Percentiles rank a stretch among this genome's conserved stretches.
phyloP scores from a whole-genome alignment of 2,113 vertebrate genomes.

The Caracal caracal region DNA sequence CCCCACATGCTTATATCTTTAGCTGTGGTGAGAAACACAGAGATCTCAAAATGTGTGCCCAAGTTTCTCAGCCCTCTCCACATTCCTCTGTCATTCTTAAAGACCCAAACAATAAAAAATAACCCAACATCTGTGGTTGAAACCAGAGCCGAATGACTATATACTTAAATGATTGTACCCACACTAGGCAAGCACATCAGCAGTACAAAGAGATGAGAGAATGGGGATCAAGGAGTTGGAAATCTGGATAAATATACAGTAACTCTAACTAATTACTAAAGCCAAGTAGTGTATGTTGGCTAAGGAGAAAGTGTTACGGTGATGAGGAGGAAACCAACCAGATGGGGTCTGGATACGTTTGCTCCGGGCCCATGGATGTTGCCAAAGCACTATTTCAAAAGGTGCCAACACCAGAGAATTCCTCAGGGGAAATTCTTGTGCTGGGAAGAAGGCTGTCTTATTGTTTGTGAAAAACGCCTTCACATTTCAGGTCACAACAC shows the following conservation, averaged over 20 bases:
- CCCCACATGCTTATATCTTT: neutral
- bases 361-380: slow-evolving; percentile 54
- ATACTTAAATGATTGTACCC: slow-evolving; percentile 69
- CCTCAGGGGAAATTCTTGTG: slow-evolving; percentile 71
- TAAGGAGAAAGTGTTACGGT: neutral
- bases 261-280: slow-evolving; percentile 51
- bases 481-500: slow-evolving; percentile 73
- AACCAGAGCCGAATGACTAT: slow-evolving; percentile 69
- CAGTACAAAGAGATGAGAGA: slow-evolving; percentile 51
- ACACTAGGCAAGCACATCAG: slow-evolving; percentile 59
- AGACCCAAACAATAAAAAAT: slow-evolving; percentile 75
- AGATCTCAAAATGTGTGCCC: neutral
- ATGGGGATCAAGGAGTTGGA: slow-evolving; percentile 38
- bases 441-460: slow-evolving; percentile 72
- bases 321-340: slow-evolving; percentile 47
- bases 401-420: slow-evolving; percentile 67
- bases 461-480: slow-evolving; percentile 73
- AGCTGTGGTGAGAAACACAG: slow-evolving; percentile 1
- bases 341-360: slow-evolving; percentile 56
- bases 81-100: slow-evolving; percentile 80
- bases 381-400: slow-evolving; percentile 65
- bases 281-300: slow-evolving; percentile 30
- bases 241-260: slow-evolving; percentile 62
- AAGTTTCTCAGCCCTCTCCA: slow-evolving; percentile 54
- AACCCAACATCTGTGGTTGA: slow-evolving; percentile 79